Conservation (phyloP, 2,797 vertebrate species). For the Gobio occitaniae region DNA sequence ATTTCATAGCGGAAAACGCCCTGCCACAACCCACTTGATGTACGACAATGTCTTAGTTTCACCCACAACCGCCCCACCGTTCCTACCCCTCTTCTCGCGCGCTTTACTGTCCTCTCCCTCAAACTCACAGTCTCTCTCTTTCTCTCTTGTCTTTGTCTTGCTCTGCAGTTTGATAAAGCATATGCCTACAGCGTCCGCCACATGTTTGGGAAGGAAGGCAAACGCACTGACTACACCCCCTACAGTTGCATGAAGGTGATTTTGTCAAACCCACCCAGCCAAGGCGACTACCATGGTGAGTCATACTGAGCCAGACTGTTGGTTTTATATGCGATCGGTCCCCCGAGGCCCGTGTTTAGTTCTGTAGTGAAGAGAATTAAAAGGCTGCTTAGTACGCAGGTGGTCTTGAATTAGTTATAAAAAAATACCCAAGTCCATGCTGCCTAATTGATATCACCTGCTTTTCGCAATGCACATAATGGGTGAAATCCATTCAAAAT, state of each 20-base stretch:
- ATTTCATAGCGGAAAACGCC: conserved; percentile 75
- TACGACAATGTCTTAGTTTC: conserved; percentile 74
- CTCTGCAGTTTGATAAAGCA: conserved; percentile 93
- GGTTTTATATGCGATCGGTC: conserved; percentile 54
- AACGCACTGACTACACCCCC: conserved; percentile 95
- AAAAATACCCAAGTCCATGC: background rate
- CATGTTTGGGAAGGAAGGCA: conserved; percentile 97
- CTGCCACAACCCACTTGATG: conserved; percentile 70
- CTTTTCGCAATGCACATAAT: background rate
- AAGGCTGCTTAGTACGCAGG: conserved; percentile 31
- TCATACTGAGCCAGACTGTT: conserved; percentile 58
- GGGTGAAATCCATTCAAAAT: background rate
- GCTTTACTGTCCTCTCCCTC: conserved; percentile 50
- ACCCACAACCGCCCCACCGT: conserved; percentile 65
- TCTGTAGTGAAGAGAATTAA: conserved; percentile 21
- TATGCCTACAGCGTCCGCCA: conserved; percentile 96
- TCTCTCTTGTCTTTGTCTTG: conserved; percentile 61
- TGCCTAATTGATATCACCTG: conserved; percentile 33
- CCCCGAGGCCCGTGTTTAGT: conserved; percentile 1
- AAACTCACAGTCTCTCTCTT: conserved; percentile 62
- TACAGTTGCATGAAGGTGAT: conserved; percentile 99
- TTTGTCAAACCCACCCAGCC: conserved; percentile 92
- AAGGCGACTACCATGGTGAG: conserved; percentile 98
- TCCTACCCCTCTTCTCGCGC: conserved; percentile 34
- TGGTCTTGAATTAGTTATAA: conserved; percentile 44